These are phyloP conservation scores for Orthosia cruda DNA, from an alignment of 2,888 invertebrate genomes.

Conservation along the genomic window DNA sequence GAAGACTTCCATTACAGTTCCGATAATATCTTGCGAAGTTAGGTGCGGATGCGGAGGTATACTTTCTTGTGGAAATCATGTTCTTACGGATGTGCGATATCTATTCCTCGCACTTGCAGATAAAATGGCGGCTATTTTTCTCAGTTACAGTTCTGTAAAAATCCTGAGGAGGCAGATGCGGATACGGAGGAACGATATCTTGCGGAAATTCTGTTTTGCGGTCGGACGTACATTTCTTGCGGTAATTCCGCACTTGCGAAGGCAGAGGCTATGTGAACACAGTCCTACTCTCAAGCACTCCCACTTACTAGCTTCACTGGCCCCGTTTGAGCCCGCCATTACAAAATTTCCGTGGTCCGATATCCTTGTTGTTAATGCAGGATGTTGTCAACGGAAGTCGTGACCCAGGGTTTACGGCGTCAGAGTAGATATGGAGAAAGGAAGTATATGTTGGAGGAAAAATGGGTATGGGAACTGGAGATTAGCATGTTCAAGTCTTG, in stretches of 20 bases:
- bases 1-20: too few species aligned
- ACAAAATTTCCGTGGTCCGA: constrained; percentile 44
- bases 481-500: background rate
- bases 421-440: constrained; percentile 18
- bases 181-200: too few species aligned
- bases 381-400: constrained; percentile 56
- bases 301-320: constrained; percentile 21
- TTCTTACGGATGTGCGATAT: too few species aligned
- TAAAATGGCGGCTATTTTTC: too few species aligned
- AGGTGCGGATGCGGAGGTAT: too few species aligned
- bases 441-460: constrained; percentile 4
- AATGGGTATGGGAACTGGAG: background rate
- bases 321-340: constrained; percentile 43
- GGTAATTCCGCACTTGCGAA: background rate
- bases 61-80: too few species aligned
- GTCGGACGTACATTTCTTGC: too few species aligned
- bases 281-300: background rate
- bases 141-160: too few species aligned
- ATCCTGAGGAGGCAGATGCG: too few species aligned
- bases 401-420: constrained; percentile 11
- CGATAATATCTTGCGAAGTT: too few species aligned
- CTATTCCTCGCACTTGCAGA: too few species aligned
- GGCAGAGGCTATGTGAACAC: background rate
- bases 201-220: too few species aligned
- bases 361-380: constrained; percentile 51